Evolutionary conservation across 2,113 vertebrate genomes (phyloP).

Genomic region (Brachypodius melanocephalos): DNA sequence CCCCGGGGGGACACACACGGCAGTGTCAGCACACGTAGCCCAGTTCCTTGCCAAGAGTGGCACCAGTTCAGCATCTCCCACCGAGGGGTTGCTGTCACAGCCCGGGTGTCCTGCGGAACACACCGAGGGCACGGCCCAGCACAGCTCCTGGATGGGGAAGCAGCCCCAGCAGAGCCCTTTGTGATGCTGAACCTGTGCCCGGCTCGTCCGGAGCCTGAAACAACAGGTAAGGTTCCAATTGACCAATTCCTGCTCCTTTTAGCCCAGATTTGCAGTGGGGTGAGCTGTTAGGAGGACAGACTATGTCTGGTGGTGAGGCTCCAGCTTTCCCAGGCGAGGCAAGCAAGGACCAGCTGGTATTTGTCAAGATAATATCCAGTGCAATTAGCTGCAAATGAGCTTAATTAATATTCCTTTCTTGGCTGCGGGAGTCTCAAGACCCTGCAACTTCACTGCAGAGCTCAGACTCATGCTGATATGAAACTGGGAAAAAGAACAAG

Average conservation of each 20-base stretch:
- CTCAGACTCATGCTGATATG: background rate
- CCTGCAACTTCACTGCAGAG: background rate
- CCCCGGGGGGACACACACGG: background rate
- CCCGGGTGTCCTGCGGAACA: fast-evolving
- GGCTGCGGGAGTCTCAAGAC: background rate
- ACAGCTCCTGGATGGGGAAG: background rate
- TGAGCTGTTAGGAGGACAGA: background rate
- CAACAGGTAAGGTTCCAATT: background rate
- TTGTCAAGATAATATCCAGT: background rate
- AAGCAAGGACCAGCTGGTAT: background rate
- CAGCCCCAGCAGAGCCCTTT: background rate
- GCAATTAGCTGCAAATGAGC: background rate
- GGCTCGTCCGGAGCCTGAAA: background rate
- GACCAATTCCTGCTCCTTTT: background rate
- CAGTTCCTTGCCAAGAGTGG: background rate
- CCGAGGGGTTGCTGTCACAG: background rate
- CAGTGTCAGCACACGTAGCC: background rate
- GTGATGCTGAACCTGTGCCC: background rate
- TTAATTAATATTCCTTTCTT: background rate
- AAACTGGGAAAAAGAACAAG: background rate
- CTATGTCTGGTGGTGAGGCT: background rate
- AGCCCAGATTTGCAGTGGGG: background rate
- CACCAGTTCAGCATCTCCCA: background rate
- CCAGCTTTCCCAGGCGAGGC: background rate
- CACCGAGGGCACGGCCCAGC: background rate